Evolutionary conservation across 2,888 invertebrate species (phyloP), one percentile per base, ranked within the genome.

Genomic region (Protophormia terraenovae): DNA sequence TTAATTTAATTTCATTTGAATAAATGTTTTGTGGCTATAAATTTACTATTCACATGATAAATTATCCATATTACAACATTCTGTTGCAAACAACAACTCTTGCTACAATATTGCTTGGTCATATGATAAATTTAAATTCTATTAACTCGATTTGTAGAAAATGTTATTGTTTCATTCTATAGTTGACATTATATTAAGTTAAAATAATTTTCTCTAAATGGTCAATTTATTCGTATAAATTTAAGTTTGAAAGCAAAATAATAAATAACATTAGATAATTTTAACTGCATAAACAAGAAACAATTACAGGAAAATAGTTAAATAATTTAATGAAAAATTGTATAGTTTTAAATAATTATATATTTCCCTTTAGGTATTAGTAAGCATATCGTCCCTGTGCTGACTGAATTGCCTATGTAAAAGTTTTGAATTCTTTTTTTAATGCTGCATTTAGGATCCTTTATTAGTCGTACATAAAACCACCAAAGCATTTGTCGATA

Each of bases 1-100:
- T 82, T 78, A 85, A 78, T 85, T 85, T 78, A 75, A 85, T 82
- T 85, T 82, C 78, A 76, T 79, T 82, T 66, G 82, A 79, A 82
- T 82, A 75, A 79, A 82, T 82, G 82, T 75, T 82, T 85, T 85
- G 82, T 75, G 82, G 85, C 69, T 75, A 85, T 79, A 72, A 82
- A 85, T 85, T 82, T 71, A 75, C 62, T 64, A 79, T 79, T 45
- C 64, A 75, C 75, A 64, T 78, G 78, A 82, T 85, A 75, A 79
- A 79, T 85, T 82, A 85, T 78, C 35, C 22, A 45, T 47, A 27
- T 38, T 71, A 71, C 38, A 60, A 29, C 38, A 38, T 50, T 58
- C 22, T 60, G 10, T 19, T 35, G 47, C 32, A 27, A n/a, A 14
- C 62, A 45, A n/a, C 32, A 60, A 32, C 5, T 58, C 47, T 12